These are phyloP conservation scores for Pangasianodon gigas DNA, from an alignment of 2,113 vertebrate genomes.

Conservation along the genomic window DNA sequence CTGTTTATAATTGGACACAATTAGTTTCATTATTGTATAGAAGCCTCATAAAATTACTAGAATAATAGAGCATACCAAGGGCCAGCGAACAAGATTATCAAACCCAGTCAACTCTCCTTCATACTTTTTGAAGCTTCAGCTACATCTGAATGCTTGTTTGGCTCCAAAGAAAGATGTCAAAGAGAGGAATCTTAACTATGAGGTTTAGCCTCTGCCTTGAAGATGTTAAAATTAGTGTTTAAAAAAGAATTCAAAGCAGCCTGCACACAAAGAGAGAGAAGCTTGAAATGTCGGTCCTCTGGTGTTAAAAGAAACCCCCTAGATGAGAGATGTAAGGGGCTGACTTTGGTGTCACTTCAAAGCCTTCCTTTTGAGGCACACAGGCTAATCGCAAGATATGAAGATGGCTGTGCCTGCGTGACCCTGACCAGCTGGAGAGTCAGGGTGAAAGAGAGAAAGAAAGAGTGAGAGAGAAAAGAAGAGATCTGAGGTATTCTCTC, in stretches of 20 bases:
- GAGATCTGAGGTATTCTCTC: conserved; percentile 72
- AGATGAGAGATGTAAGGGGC: conserved; percentile 77
- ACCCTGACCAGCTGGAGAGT: conserved; percentile 74
- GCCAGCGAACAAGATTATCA: conserved; percentile 63
- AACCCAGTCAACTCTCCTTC: conserved; percentile 42
- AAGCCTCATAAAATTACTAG: background rate
- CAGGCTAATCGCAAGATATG: conserved; percentile 76
- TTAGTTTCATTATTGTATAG: conserved; percentile 27
- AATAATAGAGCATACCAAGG: conserved; percentile 35
- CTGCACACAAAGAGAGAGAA: conserved; percentile 71
- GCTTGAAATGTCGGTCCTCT: conserved; percentile 73
- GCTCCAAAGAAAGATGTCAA: conserved; percentile 65
- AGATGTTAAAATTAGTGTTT: conserved; percentile 78
- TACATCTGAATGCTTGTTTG: conserved; percentile 68
- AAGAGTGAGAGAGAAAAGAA: conserved; percentile 59
- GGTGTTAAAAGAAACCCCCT: conserved; percentile 75
- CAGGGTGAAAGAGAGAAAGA: conserved; percentile 63
- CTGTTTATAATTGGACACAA: conserved; percentile 27
- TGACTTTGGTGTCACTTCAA: conserved; percentile 82
- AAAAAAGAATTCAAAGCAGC: conserved; percentile 75
- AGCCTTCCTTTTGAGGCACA: conserved; percentile 74
- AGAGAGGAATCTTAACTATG: conserved; percentile 69
- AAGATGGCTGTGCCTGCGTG: conserved; percentile 70
- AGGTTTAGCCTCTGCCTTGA: conserved; percentile 65
- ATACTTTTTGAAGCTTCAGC: conserved; percentile 56